phyloP scores from a whole-genome alignment of 2,113 vertebrate species.

The Podarcis cretensis region DNA sequence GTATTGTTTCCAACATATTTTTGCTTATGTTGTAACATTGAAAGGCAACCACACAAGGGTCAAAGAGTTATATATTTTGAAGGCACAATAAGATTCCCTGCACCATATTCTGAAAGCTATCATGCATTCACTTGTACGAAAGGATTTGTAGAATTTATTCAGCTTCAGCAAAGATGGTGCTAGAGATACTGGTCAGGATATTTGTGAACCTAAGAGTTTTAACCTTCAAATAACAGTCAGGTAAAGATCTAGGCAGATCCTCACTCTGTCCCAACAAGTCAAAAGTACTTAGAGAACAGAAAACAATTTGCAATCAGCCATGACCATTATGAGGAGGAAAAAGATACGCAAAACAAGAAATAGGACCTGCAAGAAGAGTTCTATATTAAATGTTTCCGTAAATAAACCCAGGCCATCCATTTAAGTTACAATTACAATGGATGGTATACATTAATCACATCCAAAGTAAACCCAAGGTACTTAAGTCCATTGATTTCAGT shows the following conservation, averaged over 20 bases:
- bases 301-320: not conserved
- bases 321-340: not conserved
- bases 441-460: too few species aligned
- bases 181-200: not conserved
- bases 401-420: not conserved
- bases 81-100: not conserved
- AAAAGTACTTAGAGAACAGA: not conserved
- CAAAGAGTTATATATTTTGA: not conserved
- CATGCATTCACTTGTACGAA: not conserved
- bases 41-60: not conserved
- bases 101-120: too few species aligned
- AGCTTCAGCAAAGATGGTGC: not conserved
- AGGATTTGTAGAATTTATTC: not conserved
- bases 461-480: too few species aligned
- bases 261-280: too few species aligned
- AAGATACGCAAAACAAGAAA: not conserved
- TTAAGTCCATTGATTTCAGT: too few species aligned
- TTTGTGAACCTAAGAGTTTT: not conserved
- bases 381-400: not conserved
- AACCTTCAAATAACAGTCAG: not conserved
- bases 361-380: not conserved
- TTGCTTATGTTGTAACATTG: not conserved
- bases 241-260: not conserved
- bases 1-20: not conserved
- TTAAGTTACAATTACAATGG: not conserved